Base-by-base conservation (phyloP, 2,113 vertebrate genomes). In the Nipponia nippon region DNA sequence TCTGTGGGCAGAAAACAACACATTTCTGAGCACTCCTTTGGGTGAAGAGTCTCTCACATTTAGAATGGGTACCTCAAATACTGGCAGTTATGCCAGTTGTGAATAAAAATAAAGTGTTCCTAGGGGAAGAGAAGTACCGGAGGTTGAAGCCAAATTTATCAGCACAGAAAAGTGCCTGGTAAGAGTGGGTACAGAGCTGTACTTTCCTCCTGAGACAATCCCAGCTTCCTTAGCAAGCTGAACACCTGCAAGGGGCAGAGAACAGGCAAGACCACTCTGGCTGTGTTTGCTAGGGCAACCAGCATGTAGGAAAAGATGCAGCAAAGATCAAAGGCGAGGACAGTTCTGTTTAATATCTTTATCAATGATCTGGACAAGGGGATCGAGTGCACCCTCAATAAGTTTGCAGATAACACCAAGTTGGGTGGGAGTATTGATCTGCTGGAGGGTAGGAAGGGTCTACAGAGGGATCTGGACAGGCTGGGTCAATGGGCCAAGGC, bases 61-160 rank as follows among this genome's bases (percentile, higher is more conserved):
- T 66, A 19, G 25, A 93, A 76, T 11, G 9, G 53, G 62, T 46
- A 62, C 46, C 67, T 69, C 52, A 77, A 84, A 52, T 8, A 18
- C 23, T 1, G 1, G 16, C 0, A 0, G 40, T 80, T 90, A 73
- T 0, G 0, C 47, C 25, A 81, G 18, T 20, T 66, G 7, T 67
- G 67, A 86, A 73, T 69, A 90, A 95, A 88, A 94, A 67, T n/a
- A 25, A 83, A 83, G 17, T 18, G n/a, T 50, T 95, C 86, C 86
- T 62, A 21, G 50, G 72, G 55, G 86, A 86, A 29, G 63, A 93
- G 38, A 79, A 62, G 19, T 52, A 87, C 55, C 0, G 0, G 50
- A 56, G 44, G 55, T 25, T 61, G 55, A 81, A 96, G 30, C 23
- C 59, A 58, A 70, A 87, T 67, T 70, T 84, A 62, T 78, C 59